Base-by-base conservation (phyloP, 1,140 invertebrate species). In the Sesamia nonagrioides region DNA sequence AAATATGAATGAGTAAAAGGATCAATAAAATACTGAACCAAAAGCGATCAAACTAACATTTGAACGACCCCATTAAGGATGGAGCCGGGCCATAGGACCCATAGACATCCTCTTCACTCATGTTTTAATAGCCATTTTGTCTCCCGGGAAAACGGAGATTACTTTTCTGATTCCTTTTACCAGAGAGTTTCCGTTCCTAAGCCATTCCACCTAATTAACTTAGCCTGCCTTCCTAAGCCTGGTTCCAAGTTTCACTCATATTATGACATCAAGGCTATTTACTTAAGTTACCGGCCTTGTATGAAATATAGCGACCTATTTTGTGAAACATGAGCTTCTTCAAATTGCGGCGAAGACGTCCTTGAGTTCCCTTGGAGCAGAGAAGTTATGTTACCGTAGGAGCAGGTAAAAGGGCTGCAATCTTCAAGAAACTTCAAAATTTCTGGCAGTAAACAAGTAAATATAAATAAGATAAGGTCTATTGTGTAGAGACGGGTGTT, bases 181-280 rank as follows among this genome's bases (percentile, higher is more conserved):
- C 33, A 45, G 45, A 60, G 21, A 74, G 56, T 37, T 45, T 56
- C 60, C 13, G 60, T 58, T 7, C 50, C 66, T 18, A 33, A 15
- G 61, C 58, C 58, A 27, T 15, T 75, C 48, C 45, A 63, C n/a
- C 6, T 75, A 63, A 75, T 75, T 75, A 63, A 75, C 56, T 35
- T 42, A 42, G 8, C 56, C 8, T 75, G 40, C 58, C 42, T 71
- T 40, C 4, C n/a, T 61, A 63, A 61, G 13, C 66, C 11, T 63
- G 42, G 40, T 35, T n/a, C 18, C n/a, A 18, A 61, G 48, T 48
- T 54, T 75, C 8, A 48, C 45, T 21, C 50, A 58, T 48, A 48
- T 63, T 48, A 75, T 52, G 42, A 33, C 35, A 18, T 48, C 37
- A 50, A 15, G 21, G n/a, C 52, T 27, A 61, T 63, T 60, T 60